A percentile compares a stretch with the other conserved stretches of the same genome.
Evolutionary conservation across 2,888 invertebrate species (phyloP).

Genomic region (Hydraecia micacea): DNA sequence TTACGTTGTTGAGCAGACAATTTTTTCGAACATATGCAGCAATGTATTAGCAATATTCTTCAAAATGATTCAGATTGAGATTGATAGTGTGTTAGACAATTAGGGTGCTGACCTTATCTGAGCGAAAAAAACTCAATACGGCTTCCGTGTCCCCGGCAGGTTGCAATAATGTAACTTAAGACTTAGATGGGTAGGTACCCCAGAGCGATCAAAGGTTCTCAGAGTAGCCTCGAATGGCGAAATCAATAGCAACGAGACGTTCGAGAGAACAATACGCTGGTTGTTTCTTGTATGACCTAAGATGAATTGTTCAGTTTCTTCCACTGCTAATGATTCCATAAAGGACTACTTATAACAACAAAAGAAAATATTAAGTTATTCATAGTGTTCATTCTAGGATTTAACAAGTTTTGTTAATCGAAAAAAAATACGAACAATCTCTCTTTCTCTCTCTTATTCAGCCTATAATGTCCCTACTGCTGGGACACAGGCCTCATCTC

Average conservation of each 20-base stretch:
- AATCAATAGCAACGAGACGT: slow-evolving; percentile 25
- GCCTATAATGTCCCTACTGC: background rate
- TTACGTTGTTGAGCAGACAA: too few species aligned
- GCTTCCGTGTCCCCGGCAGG: background rate
- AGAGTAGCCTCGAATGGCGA: slow-evolving; percentile 22
- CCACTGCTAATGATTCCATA: background rate
- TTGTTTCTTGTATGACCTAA: slow-evolving; percentile 22
- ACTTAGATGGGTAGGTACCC: background rate
- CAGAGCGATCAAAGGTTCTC: slow-evolving; percentile 11
- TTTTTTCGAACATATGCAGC: too few species aligned
- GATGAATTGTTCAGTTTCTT: slow-evolving; percentile 11
- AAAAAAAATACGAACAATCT: background rate
- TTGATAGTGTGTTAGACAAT: too few species aligned
- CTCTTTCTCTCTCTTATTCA: background rate
- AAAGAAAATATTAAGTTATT: background rate
- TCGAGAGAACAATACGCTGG: slow-evolving; percentile 19
- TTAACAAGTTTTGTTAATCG: background rate
- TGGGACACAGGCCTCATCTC: background rate
- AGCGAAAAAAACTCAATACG: background rate
- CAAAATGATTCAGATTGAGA: too few species aligned
- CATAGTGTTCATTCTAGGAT: background rate
- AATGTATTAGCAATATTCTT: too few species aligned
- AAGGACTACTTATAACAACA: background rate
- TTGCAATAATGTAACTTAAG: slow-evolving; percentile 20
- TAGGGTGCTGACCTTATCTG: background rate